Percentiles rank a stretch among this genome's conserved stretches.
These are phyloP conservation scores for Gymnoscelis rufifasciata DNA, from an alignment of 2,888 invertebrate genomes.

Conservation along the genomic window DNA sequence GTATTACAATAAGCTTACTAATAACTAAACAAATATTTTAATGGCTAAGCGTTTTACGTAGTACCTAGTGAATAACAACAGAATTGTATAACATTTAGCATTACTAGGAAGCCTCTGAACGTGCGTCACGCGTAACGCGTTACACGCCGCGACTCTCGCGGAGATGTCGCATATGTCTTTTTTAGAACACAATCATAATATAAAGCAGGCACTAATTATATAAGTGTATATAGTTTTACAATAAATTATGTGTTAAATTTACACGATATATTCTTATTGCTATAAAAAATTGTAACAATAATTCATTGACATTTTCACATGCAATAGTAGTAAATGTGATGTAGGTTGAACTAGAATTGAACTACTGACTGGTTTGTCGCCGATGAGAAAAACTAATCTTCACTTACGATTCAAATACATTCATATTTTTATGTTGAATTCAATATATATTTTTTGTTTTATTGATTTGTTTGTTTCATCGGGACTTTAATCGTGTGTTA, in stretches of 20 bases:
- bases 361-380: constrained; percentile 2
- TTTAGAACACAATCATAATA: constrained; percentile 61
- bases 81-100: constrained; percentile 72
- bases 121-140: constrained; percentile 57
- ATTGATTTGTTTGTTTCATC: neutral
- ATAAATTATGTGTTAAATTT: constrained; percentile 75
- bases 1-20: constrained; percentile 69
- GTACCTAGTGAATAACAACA: constrained; percentile 76
- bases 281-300: constrained; percentile 62
- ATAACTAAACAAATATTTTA: constrained; percentile 66
- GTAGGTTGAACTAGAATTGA: constrained; percentile 55
- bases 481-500: neutral
- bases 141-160: constrained; percentile 50
- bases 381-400: constrained; percentile 1
- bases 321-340: constrained; percentile 40
- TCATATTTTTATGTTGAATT: neutral
- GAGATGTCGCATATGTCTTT: constrained; percentile 70
- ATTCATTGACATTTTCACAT: constrained; percentile 38
- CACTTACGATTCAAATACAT: too few relatives aligned
- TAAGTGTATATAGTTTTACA: constrained; percentile 70
- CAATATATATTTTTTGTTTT: neutral
- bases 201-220: constrained; percentile 77
- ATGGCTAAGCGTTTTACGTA: constrained; percentile 74
- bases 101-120: constrained; percentile 75
- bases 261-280: constrained; percentile 60